These are phyloP conservation scores for Amniataba percoides DNA, from an alignment of 2,797 vertebrate species.

Conservation along the genomic window DNA sequence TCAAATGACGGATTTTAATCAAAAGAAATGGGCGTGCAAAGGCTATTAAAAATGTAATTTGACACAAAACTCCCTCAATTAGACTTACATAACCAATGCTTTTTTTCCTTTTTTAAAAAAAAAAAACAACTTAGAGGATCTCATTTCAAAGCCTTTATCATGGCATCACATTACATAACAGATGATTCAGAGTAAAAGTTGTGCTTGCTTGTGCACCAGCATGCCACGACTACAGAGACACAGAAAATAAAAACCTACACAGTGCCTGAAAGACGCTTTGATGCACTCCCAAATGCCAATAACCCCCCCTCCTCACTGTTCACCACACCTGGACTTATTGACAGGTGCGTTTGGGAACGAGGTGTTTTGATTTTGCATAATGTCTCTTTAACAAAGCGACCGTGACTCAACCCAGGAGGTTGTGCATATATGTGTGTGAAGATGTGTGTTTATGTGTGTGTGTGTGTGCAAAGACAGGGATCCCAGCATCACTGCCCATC, in stretches of 20 bases:
- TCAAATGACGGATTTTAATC: slow-evolving; percentile 61
- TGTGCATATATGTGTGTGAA: slow-evolving; percentile 6
- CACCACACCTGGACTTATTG: slow-evolving; percentile 24
- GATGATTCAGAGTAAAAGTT: slow-evolving; percentile 81
- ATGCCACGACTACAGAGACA: slow-evolving; percentile 28
- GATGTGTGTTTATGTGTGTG: slow-evolving; percentile 6
- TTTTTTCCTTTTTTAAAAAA: slow-evolving; percentile 48
- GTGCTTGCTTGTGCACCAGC: slow-evolving; percentile 57
- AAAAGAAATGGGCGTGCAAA: slow-evolving; percentile 23
- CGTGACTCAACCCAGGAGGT: slow-evolving; percentile 59
- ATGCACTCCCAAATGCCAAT: slow-evolving; percentile 8
- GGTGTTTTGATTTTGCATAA: slow-evolving; percentile 31
- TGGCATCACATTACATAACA: slow-evolving; percentile 82
- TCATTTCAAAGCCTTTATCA: slow-evolving; percentile 76
- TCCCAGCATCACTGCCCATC: slow-evolving; percentile 62
- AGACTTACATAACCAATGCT: slow-evolving; percentile 71
- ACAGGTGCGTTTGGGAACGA: slow-evolving; percentile 30
- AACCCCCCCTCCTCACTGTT: not conserved
- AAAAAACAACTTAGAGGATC: slow-evolving; percentile 71
- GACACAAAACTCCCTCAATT: slow-evolving; percentile 63
- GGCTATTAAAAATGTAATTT: slow-evolving; percentile 67
- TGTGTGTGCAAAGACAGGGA: slow-evolving; percentile 7
- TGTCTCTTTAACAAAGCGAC: slow-evolving; percentile 51
- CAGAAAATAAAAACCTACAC: slow-evolving; percentile 36
- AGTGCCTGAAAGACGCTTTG: slow-evolving; percentile 22